phyloP scores from a whole-genome alignment of 2,797 vertebrate genomes.

The Diplodus puntazzo region DNA sequence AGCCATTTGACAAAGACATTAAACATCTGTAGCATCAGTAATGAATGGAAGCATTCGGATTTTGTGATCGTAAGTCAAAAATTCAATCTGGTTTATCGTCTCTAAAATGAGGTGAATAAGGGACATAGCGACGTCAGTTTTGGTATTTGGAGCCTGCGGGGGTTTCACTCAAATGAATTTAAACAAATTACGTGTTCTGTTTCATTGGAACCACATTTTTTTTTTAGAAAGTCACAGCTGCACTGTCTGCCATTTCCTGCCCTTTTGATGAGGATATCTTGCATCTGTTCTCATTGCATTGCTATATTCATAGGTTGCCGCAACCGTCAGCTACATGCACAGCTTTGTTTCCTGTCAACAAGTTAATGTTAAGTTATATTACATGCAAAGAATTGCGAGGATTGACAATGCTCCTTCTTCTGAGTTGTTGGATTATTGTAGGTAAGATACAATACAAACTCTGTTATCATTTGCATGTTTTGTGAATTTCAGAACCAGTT shows the following conservation, averaged over 20 bases:
- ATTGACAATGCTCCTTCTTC: slow-evolving; percentile 50
- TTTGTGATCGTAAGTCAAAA: no score
- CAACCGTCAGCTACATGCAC: fast-evolving
- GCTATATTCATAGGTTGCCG: neutral
- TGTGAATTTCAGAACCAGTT: neutral
- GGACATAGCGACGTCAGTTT: no score
- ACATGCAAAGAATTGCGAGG: fast-evolving
- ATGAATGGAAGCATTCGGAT: no score
- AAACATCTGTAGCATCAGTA: no score
- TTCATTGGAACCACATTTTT: neutral
- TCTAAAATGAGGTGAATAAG: neutral
- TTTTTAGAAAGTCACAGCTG: neutral
- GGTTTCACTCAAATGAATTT: neutral
- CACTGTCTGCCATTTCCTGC: neutral
- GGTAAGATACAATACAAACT: slow-evolving; percentile 35
- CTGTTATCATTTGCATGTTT: neutral
- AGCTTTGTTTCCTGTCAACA: neutral
- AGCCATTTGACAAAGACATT: no score
- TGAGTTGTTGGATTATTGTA: slow-evolving; percentile 45
- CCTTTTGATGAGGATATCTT: neutral
- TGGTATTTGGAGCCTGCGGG: neutral
- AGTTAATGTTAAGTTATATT: fast-evolving
- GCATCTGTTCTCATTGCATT: neutral
- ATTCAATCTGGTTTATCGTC: neutral
- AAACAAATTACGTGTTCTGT: neutral